These are phyloP conservation scores for Catharus bicknelli DNA, from an alignment of 2,113 vertebrate genomes.

Conservation along the genomic window DNA sequence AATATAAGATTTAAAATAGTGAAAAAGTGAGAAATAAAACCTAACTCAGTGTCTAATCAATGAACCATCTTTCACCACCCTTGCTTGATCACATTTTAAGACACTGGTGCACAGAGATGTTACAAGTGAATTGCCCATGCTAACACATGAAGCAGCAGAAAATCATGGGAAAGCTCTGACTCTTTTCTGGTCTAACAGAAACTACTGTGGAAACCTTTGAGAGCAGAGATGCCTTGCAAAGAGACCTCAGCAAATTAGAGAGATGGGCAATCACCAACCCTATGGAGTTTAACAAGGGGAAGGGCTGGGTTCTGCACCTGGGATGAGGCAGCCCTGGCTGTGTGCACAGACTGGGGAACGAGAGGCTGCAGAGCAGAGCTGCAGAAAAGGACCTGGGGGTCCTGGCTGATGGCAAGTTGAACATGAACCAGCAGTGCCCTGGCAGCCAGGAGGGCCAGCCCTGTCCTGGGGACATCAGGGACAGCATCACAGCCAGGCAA, in stretches of 20 bases:
- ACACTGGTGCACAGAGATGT: neutral
- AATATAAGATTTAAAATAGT: neutral
- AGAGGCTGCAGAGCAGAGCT: accelerated
- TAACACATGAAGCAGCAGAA: neutral
- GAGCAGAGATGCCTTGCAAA: neutral
- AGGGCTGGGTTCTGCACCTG: neutral
- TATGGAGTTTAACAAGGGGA: neutral
- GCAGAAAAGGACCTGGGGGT: accelerated
- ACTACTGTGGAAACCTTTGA: neutral
- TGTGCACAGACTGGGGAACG: neutral
- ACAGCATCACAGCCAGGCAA: accelerated
- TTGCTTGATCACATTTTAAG: neutral
- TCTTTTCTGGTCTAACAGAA: neutral
- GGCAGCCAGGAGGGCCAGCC: neutral
- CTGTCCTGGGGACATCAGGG: neutral
- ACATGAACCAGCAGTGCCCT: neutral
- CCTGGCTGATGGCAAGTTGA: accelerated
- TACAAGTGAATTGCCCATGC: neutral
- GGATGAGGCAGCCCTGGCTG: neutral
- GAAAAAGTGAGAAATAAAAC: neutral
- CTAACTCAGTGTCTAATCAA: neutral
- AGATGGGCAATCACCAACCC: accelerated
- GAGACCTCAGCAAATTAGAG: neutral
- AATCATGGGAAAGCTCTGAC: neutral
- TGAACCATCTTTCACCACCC: neutral